phyloP scores from a whole-genome alignment of 2,113 vertebrate genomes.

The Carlito syrichta region DNA sequence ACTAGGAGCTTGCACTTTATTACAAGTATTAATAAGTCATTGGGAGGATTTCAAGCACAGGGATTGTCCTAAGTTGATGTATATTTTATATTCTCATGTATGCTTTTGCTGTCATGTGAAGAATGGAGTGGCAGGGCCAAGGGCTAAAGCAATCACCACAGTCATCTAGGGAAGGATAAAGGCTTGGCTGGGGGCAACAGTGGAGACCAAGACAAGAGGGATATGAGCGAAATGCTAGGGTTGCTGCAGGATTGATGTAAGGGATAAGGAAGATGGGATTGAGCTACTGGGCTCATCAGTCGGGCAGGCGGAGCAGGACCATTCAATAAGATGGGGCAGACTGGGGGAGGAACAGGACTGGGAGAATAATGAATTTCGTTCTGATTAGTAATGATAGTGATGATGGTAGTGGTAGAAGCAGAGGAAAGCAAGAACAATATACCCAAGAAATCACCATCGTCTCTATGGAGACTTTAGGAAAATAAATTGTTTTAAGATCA shows the following conservation, averaged over 20 bases:
- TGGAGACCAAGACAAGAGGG: neutral
- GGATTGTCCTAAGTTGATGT: neutral
- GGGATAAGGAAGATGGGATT: rapidly evolving
- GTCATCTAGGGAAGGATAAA: neutral
- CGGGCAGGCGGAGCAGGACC: rapidly evolving
- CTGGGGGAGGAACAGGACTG: neutral
- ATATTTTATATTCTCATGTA: neutral
- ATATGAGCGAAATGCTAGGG: neutral
- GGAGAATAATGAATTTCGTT: neutral
- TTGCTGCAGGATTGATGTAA: neutral
- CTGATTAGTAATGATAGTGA: neutral
- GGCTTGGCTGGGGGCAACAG: neutral
- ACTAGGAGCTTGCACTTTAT: neutral
- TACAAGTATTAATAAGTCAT: neutral
- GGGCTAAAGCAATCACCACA: neutral
- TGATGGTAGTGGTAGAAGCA: neutral
- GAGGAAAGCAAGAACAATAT: neutral
- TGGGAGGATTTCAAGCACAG: no score
- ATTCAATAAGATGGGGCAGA: neutral
- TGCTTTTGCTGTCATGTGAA: neutral
- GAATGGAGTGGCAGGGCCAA: no score
- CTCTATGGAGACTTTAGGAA: neutral
- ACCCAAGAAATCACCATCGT: rapidly evolving
- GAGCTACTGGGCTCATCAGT: neutral
- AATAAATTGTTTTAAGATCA: neutral